Conservation (phyloP, 1,140 invertebrate genomes). For the Drosophila mayri region DNA sequence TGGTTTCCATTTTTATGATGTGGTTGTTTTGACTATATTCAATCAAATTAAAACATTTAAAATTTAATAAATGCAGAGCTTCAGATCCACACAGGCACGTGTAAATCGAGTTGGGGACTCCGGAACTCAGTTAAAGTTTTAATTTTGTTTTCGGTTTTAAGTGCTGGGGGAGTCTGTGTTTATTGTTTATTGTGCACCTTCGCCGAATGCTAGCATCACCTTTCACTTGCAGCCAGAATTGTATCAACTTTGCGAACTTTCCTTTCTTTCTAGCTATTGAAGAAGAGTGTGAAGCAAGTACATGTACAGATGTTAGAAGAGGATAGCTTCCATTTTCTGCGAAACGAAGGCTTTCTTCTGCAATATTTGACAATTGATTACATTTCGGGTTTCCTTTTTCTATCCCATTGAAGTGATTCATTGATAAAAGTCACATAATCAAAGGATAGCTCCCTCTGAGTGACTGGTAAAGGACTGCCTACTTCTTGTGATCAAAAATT, state of each 20-base stretch:
- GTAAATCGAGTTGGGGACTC: constrained; percentile 18
- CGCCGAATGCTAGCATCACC: constrained; percentile 1
- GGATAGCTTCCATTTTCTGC: neutral
- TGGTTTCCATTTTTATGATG: neutral
- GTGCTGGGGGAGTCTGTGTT: constrained; percentile 2
- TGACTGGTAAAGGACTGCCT: no score
- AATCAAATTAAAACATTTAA: neutral
- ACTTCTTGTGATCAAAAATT: no score
- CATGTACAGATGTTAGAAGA: neutral
- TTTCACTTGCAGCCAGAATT: constrained; percentile 2
- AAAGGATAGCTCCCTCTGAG: no score
- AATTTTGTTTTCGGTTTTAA: neutral
- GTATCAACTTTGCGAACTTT: constrained; percentile 3
- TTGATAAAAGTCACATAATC: no score
- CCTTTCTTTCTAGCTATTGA: neutral
- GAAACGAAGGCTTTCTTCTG: neutral
- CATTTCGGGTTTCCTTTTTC: neutral
- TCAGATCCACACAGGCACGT: constrained; percentile 6
- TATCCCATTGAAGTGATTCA: no score
- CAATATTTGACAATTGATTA: constrained; percentile 8
- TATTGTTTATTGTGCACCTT: neutral
- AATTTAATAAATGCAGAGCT: neutral
- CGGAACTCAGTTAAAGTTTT: constrained; percentile 19
- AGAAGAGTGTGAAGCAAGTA: neutral
- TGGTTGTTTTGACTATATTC: neutral